Base-by-base conservation (phyloP, 2,888 invertebrate genomes). In the Pyralis farinalis region DNA sequence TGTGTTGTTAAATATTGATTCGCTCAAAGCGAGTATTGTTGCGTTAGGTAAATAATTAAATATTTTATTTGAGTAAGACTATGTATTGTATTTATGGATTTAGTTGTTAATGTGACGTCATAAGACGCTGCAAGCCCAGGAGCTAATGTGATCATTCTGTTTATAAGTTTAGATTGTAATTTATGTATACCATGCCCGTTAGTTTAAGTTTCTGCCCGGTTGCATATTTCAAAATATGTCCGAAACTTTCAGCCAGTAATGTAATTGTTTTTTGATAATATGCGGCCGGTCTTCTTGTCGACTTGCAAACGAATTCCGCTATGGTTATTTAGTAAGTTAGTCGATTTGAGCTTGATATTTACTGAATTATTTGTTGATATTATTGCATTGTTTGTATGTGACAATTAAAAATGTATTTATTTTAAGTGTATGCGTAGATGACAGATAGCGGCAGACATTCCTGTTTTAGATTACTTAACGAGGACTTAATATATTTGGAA, bases 131-230 rank as follows among this genome's bases (percentile, higher is more conserved):
- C 69, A 71, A 68, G 69, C 66, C 63, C 69, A 66, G 50, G 69
- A 75, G 76, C 71, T 73, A 59, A 70, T 82, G 83, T 84, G 81
- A 83, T 82, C 68, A 72, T 76, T 71, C 54, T 66, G 54, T 72
- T 67, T 43, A 46, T 60, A 56, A 58, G 37, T 55, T 65, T 58
- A 63, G 39, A 52, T 54, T 53, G 44, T 46, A 42, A 41, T 52
- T 16, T 48, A 49, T 46, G 44, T 43, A 30, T 35, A 47, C 46
- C 38, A 35, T 39, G 25, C n/a, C n/a, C n/a, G n/a, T n/a, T n/a
- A n/a, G n/a, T n/a, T n/a, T n/a, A n/a, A 20, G 1, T 9, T 9
- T 33, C 21, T 3, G 6, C 10, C 22, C 22, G 22, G 20, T 21
- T 7, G 12, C 21, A 34, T 11, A 3, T 31, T 11, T 1, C 3